Evolutionary conservation across 2,113 vertebrate species (phyloP), one percentile per base, ranked within the genome.

Genomic region (Camelus bactrianus): DNA sequence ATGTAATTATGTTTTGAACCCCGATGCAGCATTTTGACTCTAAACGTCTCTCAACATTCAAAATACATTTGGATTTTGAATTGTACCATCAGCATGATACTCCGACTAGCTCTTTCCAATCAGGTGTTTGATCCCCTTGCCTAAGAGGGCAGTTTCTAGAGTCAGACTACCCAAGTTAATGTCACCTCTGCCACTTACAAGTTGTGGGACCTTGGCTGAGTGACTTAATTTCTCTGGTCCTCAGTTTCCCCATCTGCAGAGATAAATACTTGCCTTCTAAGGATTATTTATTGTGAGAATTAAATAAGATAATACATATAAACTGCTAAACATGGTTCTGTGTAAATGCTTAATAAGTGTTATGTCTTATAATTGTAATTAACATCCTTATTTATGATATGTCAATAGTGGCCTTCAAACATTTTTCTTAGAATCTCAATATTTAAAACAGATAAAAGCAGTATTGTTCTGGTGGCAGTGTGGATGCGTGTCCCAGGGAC

Each of bases 1-100:
- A 26, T 76, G 46, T 50, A 69, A 69, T 48, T 82, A 15, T 80
- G n/a, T 4, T 42, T 91, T 75, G 11, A 90, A 95, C 26, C 75
- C n/a, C 89, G 64, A 83, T 50, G 16, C 26, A 96, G 6, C 19
- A 20, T 84, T 95, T 93, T 67, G 19, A 17, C 30, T 91, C 52
- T 96, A 88, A 75, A 93, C 85, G 48, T 69, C n/a, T 96, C 87
- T 67, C n/a, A 81, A 28, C 52, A 35, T 16, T 16, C 6, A 88
- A 88, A 95, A 84, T 69, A 85, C 0, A 3, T 81, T 64, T 90
- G 50, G 15, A 88, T 93, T 94, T 42, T 77, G 42, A 89, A 73
- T 62, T 84, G 5, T n/a, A 8, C 30, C 58, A 72, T 69, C 50
- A 11, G 11, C 50, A 48, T 8, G 20, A 65, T 24, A 67, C 79